Evolutionary conservation across 2,888 invertebrate genomes (phyloP).

Genomic region (Syrphus vitripennis): DNA sequence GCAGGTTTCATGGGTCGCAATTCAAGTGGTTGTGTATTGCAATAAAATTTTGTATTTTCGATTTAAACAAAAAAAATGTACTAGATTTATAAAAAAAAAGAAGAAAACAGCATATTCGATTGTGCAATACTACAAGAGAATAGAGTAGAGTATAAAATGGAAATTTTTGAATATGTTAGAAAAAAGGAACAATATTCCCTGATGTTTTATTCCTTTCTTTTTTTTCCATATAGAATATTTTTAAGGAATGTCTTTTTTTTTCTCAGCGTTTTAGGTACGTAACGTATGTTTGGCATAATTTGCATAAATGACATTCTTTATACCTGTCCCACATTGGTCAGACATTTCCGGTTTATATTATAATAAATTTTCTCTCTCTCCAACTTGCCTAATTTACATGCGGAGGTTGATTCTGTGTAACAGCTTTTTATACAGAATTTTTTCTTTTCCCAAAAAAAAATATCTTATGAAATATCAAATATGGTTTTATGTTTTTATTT

Average conservation of each 20-base stretch:
- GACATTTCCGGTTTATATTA: slow-evolving; percentile 1
- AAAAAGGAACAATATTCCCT: neutral
- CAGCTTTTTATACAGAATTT: neutral
- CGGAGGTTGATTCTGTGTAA: neutral
- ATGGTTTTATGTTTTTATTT: neutral
- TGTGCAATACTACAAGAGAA: neutral
- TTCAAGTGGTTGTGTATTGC: slow-evolving; percentile 82
- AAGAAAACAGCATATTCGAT: too few relatives aligned
- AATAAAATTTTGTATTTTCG: slow-evolving; percentile 78
- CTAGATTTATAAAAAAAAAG: slow-evolving; percentile 2
- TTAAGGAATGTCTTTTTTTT: neutral
- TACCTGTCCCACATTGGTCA: neutral
- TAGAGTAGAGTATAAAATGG: neutral
- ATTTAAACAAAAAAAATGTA: neutral
- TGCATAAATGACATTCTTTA: neutral
- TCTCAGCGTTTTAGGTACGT: neutral
- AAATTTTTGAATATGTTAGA: neutral
- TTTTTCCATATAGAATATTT: too few relatives aligned
- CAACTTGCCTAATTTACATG: slow-evolving; percentile 3
- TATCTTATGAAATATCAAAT: slow-evolving; percentile 5
- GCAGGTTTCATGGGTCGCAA: slow-evolving; percentile 82
- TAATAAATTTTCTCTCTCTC: neutral
- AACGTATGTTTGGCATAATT: neutral
- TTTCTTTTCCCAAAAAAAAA: neutral
- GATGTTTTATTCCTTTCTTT: neutral